phyloP scores from a whole-genome alignment of 2,888 invertebrate genomes.

The Yponomeuta sedellus region DNA sequence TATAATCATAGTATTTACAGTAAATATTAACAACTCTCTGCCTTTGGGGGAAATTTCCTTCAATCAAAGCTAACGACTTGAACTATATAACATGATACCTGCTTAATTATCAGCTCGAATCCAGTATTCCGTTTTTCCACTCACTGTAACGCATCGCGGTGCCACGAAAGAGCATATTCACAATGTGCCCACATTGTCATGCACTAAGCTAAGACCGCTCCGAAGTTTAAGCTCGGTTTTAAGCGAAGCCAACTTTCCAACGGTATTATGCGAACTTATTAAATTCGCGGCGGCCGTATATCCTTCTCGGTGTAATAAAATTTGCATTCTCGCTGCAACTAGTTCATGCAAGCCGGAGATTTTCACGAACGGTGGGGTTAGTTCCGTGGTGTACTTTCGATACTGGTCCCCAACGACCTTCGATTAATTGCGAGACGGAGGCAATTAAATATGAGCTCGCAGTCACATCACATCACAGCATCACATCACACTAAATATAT shows the following conservation, averaged over 20 bases:
- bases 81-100: too few species aligned
- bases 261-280: slow-evolving; percentile 10
- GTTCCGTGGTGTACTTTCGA: not conserved
- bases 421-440: too few species aligned
- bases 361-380: slow-evolving; percentile 3
- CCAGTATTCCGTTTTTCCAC: not conserved
- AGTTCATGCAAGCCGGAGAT: slow-evolving; percentile 8
- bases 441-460: too few species aligned
- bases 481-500: too few species aligned
- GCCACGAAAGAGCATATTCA: not conserved
- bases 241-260: not conserved
- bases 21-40: too few species aligned
- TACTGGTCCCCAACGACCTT: not conserved
- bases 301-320: slow-evolving; percentile 15
- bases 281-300: slow-evolving; percentile 15
- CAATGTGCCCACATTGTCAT: not conserved
- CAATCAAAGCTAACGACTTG: too few species aligned
- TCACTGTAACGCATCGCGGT: not conserved
- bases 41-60: too few species aligned
- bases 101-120: too few species aligned
- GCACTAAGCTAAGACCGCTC: not conserved
- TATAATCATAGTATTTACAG: too few species aligned
- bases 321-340: slow-evolving; percentile 15
- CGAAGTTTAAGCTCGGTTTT: not conserved
- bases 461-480: too few species aligned